Evolutionary conservation across 2,113 vertebrate species (phyloP), one percentile per base, ranked within the genome.

Genomic region (Xiphophorus couchianus): DNA sequence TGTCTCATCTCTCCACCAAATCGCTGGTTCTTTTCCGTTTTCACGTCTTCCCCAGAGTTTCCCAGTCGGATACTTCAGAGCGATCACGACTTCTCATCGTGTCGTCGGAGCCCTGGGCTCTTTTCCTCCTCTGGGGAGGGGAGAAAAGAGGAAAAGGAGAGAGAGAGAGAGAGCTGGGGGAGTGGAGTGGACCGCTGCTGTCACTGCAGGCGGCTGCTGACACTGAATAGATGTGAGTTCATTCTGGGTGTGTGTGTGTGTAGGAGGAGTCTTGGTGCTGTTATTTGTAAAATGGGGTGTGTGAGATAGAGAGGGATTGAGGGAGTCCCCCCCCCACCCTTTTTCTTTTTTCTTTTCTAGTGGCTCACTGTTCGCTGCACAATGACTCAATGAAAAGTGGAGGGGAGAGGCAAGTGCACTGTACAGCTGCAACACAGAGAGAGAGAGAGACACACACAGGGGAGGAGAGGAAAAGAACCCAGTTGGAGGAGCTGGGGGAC

Each of bases 281-380:
- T 93, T 93, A 86, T 94, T 94, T 93, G 92, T 88, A 94, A 93
- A 93, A 93, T 82, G 84, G 39, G 84, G 84, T 83, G 84, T 86
- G 83, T 80, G 89, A 79, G 89, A 82, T 69, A 83, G 79, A 84
- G 79, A 85, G 87, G 48, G 78, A 83, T 87, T 27, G 87, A 91
- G 91, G 80, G 90, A 88, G 81, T 83, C 88, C 88, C 88, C 88
- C 88, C 82, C 39, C 13, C 44, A 17, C 89, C 88, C 88, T 88
- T 80, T n/a, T n/a, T n/a, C 51, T 25, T n/a, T n/a, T 72, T 30
- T 58, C 61, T 60, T 19, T 73, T 75, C 80, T 88, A 84, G 87
- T 91, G 78, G 78, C 85, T 88, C 89, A 81, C 89, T 91, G 78
- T 90, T 89, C 86, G 51, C 78, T 87, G 86, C 92, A 92, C 90